Evolutionary conservation across 2,888 invertebrate species (phyloP).

Genomic region (Acanthoscelides obtectus): DNA sequence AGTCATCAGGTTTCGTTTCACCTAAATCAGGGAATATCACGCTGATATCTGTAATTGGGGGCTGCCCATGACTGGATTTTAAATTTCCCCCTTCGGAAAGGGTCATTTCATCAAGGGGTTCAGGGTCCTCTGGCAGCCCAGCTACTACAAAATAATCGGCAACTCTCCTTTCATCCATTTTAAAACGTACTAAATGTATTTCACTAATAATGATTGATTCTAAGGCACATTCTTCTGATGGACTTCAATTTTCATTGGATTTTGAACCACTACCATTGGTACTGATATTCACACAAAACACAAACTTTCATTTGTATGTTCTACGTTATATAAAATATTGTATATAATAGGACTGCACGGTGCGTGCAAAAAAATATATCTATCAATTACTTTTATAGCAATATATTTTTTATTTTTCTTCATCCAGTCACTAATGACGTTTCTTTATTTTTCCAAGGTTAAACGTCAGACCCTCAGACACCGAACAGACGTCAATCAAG

Average conservation of each 20-base stretch:
- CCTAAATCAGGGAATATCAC: conserved; percentile 85
- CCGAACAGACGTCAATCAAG: neutral
- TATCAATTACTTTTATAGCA: neutral
- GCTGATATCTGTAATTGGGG: conserved; percentile 95
- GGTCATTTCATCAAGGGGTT: conserved; percentile 67
- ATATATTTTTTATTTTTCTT: neutral
- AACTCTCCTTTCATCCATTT: conserved; percentile 81
- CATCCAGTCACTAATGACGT: neutral
- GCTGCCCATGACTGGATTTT: conserved; percentile 74
- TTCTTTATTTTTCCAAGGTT: neutral
- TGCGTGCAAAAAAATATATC: neutral
- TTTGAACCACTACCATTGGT: neutral
- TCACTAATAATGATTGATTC: neutral
- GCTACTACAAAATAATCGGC: conserved; percentile 99
- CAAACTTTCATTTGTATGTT: neutral
- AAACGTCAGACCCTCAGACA: too few species aligned
- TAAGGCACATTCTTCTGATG: neutral
- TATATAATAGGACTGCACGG: neutral
- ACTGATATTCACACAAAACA: neutral
- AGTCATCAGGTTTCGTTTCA: conserved; percentile 79
- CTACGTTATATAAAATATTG: neutral
- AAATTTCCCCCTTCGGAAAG: conserved; percentile 75
- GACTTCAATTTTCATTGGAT: neutral
- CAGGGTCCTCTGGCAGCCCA: conserved; percentile 80
- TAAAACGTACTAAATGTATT: neutral